Conservation (phyloP, 2,797 vertebrate genomes). For the Clarias pachynema region DNA sequence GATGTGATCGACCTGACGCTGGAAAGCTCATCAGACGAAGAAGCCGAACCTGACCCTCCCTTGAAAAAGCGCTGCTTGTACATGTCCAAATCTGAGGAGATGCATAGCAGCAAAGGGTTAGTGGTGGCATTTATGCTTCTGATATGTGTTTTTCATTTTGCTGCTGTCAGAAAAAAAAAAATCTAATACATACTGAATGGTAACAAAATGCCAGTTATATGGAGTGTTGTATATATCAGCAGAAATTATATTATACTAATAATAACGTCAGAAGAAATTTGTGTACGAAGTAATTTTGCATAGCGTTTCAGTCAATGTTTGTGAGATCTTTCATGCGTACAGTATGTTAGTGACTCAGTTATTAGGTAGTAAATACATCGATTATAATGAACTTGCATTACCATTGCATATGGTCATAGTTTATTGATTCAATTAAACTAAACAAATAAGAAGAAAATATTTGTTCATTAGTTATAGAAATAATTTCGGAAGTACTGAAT, state of each 20-base stretch:
- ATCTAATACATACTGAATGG: background rate
- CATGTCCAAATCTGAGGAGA: slow-evolving; percentile 84
- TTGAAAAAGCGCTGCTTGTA: slow-evolving; percentile 89
- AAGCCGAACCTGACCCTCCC: slow-evolving; percentile 82
- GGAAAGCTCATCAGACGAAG: slow-evolving; percentile 90
- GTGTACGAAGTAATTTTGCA: background rate
- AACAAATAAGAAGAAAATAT: background rate
- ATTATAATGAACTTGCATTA: background rate
- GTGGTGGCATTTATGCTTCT: slow-evolving; percentile 48
- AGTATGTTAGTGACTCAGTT: no score
- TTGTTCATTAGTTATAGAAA: background rate
- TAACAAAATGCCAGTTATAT: background rate
- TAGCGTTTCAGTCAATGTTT: background rate
- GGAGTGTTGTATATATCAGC: background rate
- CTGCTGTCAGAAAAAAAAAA: background rate
- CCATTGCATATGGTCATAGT: background rate
- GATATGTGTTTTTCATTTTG: background rate
- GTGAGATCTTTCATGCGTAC: background rate
- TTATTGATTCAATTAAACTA: background rate
- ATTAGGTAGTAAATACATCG: background rate
- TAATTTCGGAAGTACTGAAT: background rate
- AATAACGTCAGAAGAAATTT: background rate
- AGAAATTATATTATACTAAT: background rate
- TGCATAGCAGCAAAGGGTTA: slow-evolving; percentile 86
- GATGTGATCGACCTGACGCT: slow-evolving; percentile 92